These are phyloP conservation scores for Caenorhabditis afra DNA, from an alignment of 2,888 invertebrate genomes.

Conservation along the genomic window DNA sequence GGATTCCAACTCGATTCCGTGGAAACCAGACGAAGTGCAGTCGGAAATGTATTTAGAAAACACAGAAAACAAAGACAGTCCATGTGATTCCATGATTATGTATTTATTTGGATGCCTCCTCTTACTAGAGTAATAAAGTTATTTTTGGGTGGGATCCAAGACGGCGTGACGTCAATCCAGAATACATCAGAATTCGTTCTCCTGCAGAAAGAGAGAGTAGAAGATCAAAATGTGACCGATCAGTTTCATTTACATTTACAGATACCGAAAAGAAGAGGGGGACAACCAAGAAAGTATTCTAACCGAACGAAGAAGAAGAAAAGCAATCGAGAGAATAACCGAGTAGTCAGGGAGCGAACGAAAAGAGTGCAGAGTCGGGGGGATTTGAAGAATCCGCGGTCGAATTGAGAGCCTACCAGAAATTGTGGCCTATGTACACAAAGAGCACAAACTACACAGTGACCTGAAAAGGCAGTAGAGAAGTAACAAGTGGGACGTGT, in stretches of 20 bases:
- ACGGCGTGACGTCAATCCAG: slow-evolving; percentile 1
- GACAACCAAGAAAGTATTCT: slow-evolving; percentile 47
- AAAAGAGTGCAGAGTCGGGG: slow-evolving; percentile 8
- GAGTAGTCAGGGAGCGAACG: not conserved
- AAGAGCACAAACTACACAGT: slow-evolving; percentile 26
- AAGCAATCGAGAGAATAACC: slow-evolving; percentile 21
- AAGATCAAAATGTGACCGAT: not conserved
- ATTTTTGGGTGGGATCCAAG: slow-evolving; percentile 28
- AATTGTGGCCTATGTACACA: slow-evolving; percentile 59
- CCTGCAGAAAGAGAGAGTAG: slow-evolving; percentile 13
- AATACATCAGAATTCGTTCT: slow-evolving; percentile 1
- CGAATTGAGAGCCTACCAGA: slow-evolving; percentile 52
- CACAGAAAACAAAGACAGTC: not conserved
- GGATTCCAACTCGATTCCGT: not conserved
- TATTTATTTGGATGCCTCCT: slow-evolving; percentile 40
- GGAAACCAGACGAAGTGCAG: not conserved
- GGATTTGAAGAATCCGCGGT: not conserved
- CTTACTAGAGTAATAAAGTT: slow-evolving; percentile 18
- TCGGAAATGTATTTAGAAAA: not conserved
- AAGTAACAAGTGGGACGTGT: slow-evolving; percentile 18
- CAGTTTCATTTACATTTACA: slow-evolving; percentile 27
- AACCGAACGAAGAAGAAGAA: slow-evolving; percentile 44
- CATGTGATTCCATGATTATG: slow-evolving; percentile 41
- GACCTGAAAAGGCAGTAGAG: slow-evolving; percentile 42
- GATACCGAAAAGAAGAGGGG: slow-evolving; percentile 19